These are phyloP conservation scores for Epicauta chinensis DNA, from an alignment of 1,140 invertebrate genomes.

Conservation along the genomic window DNA sequence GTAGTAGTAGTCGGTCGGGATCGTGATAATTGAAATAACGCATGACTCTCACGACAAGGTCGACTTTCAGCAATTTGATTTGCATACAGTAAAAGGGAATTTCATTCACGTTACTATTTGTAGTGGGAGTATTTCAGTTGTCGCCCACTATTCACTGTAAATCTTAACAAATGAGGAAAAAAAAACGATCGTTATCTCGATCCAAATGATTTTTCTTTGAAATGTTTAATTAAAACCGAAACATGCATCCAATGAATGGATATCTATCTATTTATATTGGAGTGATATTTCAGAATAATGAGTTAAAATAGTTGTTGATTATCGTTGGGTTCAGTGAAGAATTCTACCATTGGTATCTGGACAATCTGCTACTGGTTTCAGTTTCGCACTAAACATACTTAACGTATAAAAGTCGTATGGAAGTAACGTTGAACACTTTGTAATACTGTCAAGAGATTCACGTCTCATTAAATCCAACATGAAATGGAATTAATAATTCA, in stretches of 20 bases:
- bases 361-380: constrained; percentile 17
- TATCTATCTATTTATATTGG: constrained; percentile 9
- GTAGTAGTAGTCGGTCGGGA: no score
- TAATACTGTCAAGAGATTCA: constrained; percentile 8
- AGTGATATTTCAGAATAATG: constrained; percentile 12
- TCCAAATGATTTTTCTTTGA: no score
- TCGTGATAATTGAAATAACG: no score
- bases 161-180: no score
- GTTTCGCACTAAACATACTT: not conserved
- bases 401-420: constrained; percentile 1
- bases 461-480: not conserved
- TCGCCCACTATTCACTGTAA: no score
- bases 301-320: constrained; percentile 7
- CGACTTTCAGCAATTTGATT: no score
- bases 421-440: constrained; percentile 8
- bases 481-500: no score
- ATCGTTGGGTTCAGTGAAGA: not conserved
- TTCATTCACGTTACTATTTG: no score
- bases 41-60: no score
- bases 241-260: constrained; percentile 7
- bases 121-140: no score
- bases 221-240: constrained; percentile 12
- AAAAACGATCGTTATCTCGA: no score
- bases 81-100: no score
- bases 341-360: constrained; percentile 6